Conservation (phyloP, 2,797 vertebrate species). For the Cryptoblepharus egeriae region DNA sequence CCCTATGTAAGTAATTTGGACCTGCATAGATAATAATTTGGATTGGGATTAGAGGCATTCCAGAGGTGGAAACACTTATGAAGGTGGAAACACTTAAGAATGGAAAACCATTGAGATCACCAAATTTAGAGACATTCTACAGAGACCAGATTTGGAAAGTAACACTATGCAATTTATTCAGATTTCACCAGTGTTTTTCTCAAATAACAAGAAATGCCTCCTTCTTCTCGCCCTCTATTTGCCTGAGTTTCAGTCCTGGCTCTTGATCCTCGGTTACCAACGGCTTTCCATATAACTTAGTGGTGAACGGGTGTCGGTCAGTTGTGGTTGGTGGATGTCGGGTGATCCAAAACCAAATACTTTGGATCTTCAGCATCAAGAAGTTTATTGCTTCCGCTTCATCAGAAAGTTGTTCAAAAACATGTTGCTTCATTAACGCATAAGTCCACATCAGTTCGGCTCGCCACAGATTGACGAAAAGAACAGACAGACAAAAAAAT, state of each 20-base stretch:
- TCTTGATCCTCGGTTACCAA: neutral
- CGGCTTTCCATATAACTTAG: conserved; percentile 6
- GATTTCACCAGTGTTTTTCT: neutral
- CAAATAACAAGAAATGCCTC: conserved; percentile 6
- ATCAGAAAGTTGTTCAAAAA: conserved; percentile 31
- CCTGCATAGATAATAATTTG: no score
- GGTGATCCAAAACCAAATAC: neutral
- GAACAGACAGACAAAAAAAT: neutral
- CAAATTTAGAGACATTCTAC: neutral
- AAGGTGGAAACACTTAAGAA: no score
- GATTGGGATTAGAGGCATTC: neutral
- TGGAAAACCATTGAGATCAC: neutral
- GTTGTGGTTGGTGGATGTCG: neutral
- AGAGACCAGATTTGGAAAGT: neutral
- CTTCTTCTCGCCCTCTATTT: conserved; percentile 31
- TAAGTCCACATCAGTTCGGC: conserved; percentile 5
- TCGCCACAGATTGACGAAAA: conserved; percentile 20
- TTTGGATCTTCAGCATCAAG: conserved; percentile 6
- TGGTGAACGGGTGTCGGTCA: neutral
- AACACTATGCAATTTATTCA: neutral
- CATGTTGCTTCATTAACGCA: neutral
- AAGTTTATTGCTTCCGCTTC: conserved; percentile 40
- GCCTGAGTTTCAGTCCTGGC: neutral
- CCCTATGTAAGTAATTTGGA: no score
- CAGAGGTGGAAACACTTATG: neutral